These are phyloP conservation scores for Rhinophrynus dorsalis DNA, from an alignment of 2,797 vertebrate species.

Conservation along the genomic window DNA sequence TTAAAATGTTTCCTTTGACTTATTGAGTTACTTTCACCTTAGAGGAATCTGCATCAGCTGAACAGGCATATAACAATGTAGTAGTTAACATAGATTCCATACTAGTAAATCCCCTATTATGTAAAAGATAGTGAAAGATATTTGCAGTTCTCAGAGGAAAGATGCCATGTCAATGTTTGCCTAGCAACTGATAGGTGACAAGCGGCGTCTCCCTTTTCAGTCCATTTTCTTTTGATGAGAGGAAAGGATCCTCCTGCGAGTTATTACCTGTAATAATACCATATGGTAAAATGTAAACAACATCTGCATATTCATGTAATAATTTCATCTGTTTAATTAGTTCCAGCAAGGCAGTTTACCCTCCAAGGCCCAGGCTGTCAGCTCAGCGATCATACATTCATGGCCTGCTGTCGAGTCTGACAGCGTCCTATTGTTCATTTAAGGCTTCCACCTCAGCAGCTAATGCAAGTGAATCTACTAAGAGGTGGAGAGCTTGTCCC, in stretches of 20 bases:
- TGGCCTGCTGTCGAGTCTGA: conserved; percentile 90
- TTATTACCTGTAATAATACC: conserved; percentile 99
- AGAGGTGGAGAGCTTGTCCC: conserved; percentile 70
- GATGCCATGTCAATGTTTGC: conserved; percentile 66
- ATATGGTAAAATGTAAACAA: conserved; percentile 99
- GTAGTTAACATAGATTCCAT: not conserved
- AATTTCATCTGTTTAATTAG: conserved; percentile 99
- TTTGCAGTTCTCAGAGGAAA: conserved; percentile 6
- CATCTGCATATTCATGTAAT: conserved; percentile 99
- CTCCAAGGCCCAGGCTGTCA: conserved; percentile 95
- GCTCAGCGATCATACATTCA: conserved; percentile 80
- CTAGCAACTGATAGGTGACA: conserved; percentile 80
- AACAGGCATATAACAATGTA: not conserved
- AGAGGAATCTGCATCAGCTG: too few relatives aligned
- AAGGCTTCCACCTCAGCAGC: conserved; percentile 74
- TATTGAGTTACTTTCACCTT: too few relatives aligned
- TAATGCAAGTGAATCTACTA: conserved; percentile 85
- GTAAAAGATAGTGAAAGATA: not conserved
- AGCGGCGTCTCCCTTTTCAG: conserved; percentile 76
- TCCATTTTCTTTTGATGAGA: conserved; percentile 89
- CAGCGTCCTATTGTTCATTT: conserved; percentile 90
- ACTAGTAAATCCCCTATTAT: not conserved
- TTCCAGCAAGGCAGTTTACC: conserved; percentile 99
- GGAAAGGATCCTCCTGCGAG: conserved; percentile 85
- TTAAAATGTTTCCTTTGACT: too few relatives aligned